phyloP scores from a whole-genome alignment of 2,797 vertebrate species.

The Hephaestus fuliginosus region DNA sequence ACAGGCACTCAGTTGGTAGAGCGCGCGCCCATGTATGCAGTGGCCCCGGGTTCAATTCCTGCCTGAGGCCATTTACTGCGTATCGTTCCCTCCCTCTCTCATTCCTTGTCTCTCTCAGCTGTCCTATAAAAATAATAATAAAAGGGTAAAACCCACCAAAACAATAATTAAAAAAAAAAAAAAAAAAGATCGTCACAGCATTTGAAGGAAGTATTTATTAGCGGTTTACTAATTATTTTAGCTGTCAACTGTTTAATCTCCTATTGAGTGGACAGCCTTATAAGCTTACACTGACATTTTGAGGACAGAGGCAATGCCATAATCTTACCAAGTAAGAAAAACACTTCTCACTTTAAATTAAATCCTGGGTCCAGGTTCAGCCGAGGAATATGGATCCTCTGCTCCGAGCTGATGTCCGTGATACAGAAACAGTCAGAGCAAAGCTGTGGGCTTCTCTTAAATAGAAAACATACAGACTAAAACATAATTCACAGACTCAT shows the following conservation, averaged over 20 bases:
- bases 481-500: constrained; percentile 4
- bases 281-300: constrained; percentile 37
- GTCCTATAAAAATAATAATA: too few relatives aligned
- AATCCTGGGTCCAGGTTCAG: constrained; percentile 15
- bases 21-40: too few relatives aligned
- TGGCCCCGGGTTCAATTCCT: too few relatives aligned
- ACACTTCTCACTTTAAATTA: constrained; percentile 5
- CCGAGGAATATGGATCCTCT: constrained; percentile 5
- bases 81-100: too few relatives aligned
- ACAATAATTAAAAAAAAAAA: too few relatives aligned
- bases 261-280: constrained; percentile 1
- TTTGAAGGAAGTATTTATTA: background rate
- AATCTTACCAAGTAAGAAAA: background rate
- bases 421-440: constrained; percentile 34
- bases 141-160: too few relatives aligned
- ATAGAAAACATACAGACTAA: background rate
- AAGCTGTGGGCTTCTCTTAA: background rate
- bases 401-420: constrained; percentile 26
- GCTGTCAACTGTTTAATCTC: constrained; percentile 30
- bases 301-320: constrained; percentile 25
- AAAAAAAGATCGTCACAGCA: too few relatives aligned
- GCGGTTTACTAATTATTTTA: constrained; percentile 1
- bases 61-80: too few relatives aligned
- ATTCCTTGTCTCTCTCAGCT: too few relatives aligned
- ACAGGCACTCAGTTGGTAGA: too few relatives aligned